These are phyloP conservation scores for Barnardius zonarius DNA, from an alignment of 2,113 vertebrate species.

Conservation along the genomic window DNA sequence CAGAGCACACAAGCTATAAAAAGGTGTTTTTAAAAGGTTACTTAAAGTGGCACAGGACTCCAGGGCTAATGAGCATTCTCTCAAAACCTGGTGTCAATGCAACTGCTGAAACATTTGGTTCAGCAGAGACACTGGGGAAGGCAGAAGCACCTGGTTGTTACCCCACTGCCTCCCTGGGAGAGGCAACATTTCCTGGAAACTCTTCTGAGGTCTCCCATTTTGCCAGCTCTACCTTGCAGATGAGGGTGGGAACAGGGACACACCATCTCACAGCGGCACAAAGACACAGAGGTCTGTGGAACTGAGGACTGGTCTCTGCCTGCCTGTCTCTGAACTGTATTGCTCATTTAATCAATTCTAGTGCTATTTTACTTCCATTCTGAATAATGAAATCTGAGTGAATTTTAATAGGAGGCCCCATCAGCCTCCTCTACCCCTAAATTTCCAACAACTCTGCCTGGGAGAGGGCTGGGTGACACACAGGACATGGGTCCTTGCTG, in stretches of 20 bases:
- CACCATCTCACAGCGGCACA: rapidly evolving
- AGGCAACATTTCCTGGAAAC: not conserved
- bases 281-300: not conserved
- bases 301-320: not conserved
- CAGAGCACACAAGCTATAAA: slow-evolving; percentile 8
- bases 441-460: not conserved
- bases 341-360: not conserved
- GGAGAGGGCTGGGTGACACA: not conserved
- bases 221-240: not conserved
- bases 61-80: slow-evolving; percentile 21
- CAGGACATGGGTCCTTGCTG: not conserved
- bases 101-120: not conserved
- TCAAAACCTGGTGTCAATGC: slow-evolving; percentile 5
- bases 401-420: not conserved
- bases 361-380: not conserved
- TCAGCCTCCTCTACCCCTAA: not conserved
- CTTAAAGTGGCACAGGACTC: slow-evolving; percentile 4
- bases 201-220: not conserved
- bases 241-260: not conserved
- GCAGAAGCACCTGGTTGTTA: not conserved
- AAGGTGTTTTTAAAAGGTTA: slow-evolving; percentile 21
- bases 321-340: not conserved
- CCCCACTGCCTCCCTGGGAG: not conserved
- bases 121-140: not conserved
- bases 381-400: not conserved